These are phyloP conservation scores for Ptychochromis oligacanthus DNA, from an alignment of 2,113 vertebrate species.

Conservation along the genomic window DNA sequence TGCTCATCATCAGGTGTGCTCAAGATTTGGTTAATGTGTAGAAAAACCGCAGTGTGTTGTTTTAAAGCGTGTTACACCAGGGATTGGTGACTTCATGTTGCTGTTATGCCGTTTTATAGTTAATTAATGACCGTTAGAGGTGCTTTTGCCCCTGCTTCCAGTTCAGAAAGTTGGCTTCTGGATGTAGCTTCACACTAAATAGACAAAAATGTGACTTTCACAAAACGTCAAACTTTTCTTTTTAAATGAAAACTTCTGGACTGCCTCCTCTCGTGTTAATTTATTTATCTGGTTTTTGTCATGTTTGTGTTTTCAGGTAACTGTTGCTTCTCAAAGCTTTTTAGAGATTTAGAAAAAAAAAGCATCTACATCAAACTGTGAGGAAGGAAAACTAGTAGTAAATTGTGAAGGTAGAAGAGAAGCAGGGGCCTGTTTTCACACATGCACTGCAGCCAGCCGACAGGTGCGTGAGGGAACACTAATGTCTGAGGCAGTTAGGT, in stretches of 20 bases:
- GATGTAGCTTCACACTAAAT: background rate
- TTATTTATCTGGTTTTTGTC: background rate
- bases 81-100: background rate
- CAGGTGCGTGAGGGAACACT: background rate
- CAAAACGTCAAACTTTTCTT: constrained; percentile 15
- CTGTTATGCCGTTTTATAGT: too few relatives aligned
- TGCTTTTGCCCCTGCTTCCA: background rate
- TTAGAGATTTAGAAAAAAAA: background rate
- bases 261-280: constrained; percentile 20
- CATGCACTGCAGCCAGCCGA: too few relatives aligned
- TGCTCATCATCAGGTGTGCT: too few relatives aligned
- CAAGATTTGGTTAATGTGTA: background rate
- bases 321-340: background rate
- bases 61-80: too few relatives aligned
- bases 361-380: background rate
- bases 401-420: background rate
- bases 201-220: background rate
- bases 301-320: constrained; percentile 21
- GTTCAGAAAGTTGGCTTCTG: background rate
- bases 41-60: background rate
- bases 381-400: background rate
- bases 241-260: background rate
- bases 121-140: too few relatives aligned
- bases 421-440: background rate
- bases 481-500: background rate